These are phyloP conservation scores for Lordiphosa stackelbergi DNA, from an alignment of 1,140 invertebrate genomes.

Conservation along the genomic window DNA sequence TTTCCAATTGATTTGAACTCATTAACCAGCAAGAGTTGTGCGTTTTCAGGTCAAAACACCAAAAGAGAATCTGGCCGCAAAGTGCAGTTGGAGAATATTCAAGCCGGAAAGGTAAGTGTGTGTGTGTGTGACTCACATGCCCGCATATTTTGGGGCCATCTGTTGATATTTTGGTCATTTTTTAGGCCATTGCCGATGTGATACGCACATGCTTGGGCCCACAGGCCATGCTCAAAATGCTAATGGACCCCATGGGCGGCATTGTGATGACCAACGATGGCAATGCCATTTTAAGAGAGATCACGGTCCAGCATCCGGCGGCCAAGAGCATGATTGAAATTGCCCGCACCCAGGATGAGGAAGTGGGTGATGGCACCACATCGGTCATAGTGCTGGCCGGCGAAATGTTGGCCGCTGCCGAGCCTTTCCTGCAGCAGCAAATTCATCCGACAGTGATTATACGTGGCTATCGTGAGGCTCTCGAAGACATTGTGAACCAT, in stretches of 20 bases:
- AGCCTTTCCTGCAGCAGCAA: slow-evolving; percentile 95
- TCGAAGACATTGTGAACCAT: slow-evolving; percentile 94
- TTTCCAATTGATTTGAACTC: slow-evolving; percentile 25
- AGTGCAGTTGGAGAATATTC: slow-evolving; percentile 98
- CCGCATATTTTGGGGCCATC: slow-evolving; percentile 50
- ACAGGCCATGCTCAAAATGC: slow-evolving; percentile 99
- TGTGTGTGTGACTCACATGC: slow-evolving; percentile 68
- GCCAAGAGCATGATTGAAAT: slow-evolving; percentile 99
- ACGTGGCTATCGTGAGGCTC: slow-evolving; percentile 93
- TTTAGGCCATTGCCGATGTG: slow-evolving; percentile 97
- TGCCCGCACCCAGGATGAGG: slow-evolving; percentile 99
- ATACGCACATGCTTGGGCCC: slow-evolving; percentile 99
- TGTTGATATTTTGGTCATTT: slow-evolving; percentile 63
- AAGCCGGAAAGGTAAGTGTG: slow-evolving; percentile 92
- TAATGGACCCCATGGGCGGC: slow-evolving; percentile 99
- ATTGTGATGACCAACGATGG: slow-evolving; percentile 99
- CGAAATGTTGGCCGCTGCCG: slow-evolving; percentile 94
- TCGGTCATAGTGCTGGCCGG: slow-evolving; percentile 98
- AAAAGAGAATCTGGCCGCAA: slow-evolving; percentile 97
- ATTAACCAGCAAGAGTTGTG: slow-evolving; percentile 3
- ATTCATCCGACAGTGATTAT: slow-evolving; percentile 99
- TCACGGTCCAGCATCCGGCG: slow-evolving; percentile 99
- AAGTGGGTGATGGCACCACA: slow-evolving; percentile 99
- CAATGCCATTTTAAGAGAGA: slow-evolving; percentile 98
- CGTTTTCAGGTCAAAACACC: slow-evolving; percentile 91